Evolutionary conservation across 2,113 vertebrate genomes (phyloP), one percentile per base, ranked within the genome.

Genomic region (Taurulus bubalis): DNA sequence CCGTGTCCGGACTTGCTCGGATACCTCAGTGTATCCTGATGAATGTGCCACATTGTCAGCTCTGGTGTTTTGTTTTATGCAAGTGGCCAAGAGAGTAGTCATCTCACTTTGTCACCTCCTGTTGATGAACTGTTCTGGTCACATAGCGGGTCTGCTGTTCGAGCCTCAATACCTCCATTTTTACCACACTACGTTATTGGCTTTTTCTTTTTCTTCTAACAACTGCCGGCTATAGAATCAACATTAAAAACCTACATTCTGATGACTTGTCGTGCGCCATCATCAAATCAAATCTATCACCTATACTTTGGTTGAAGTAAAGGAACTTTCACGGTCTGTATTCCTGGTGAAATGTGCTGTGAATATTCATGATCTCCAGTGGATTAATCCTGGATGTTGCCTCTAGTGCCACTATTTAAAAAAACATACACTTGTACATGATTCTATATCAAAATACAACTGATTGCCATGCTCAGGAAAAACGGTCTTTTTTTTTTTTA

Each of bases 11-110:
- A 69, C 79, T 47, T 2, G 7, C 58, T 77, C 8, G 3, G 45
- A 38, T 20, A 78, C 45, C 20, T 66, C 63, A 32, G 49, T 65
- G 47, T 40, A 5, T 69, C 4, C 36, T 58, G 32, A 58, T 77
- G 74, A 84, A 82, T 81, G 85, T 70, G 55, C 47, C 28, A 24
- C 20, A 63, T 34, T 82, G 76, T 84, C 30, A 80, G 69, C 30
- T 15, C 14, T 65, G 32, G 16, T 86, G 80, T 67, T 81, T 75
- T 68, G 63, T 69, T 63, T 51, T 26, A 49, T 62, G 55, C 34
- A 62, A 45, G 56, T 75, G 66, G 69, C 69, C 28, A 34, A 75
- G 49, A 77, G 45, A 69, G 40, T 16, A 49, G 78, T 79, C 8
- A 53, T 80, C 62, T 68, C 32, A 55, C 34, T 10, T 16, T 4